Conservation (phyloP, 1,140 invertebrate genomes). For the Argopecten irradians region DNA sequence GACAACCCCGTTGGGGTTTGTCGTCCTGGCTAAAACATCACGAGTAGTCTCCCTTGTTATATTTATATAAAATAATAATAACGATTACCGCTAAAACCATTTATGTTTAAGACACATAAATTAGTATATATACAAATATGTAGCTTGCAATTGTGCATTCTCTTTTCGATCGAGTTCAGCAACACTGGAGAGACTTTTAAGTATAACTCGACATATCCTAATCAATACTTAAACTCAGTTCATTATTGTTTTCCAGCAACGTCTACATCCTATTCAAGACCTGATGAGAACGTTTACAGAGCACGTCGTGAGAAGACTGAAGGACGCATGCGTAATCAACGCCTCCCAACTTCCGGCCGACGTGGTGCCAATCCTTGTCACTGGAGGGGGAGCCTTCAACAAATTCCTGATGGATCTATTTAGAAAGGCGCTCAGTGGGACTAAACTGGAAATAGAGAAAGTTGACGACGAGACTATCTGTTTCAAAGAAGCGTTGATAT, state of each 20-base stretch:
- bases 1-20: no score
- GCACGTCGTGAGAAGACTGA: slow-evolving; percentile 63
- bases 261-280: slow-evolving; percentile 57
- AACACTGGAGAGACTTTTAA: no score
- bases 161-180: no score
- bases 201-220: neutral
- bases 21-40: no score
- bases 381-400: slow-evolving; percentile 72
- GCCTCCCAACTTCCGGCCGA: neutral
- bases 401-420: slow-evolving; percentile 62
- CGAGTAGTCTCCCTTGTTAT: no score
- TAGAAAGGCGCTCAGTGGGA: slow-evolving; percentile 50
- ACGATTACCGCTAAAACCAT: no score
- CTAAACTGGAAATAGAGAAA: slow-evolving; percentile 58
- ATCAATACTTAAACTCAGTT: neutral
- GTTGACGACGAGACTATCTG: slow-evolving; percentile 68
- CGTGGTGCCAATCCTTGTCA: slow-evolving; percentile 60
- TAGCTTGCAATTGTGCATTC: no score
- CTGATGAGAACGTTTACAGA: slow-evolving; percentile 66
- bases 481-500: slow-evolving; percentile 72
- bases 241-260: slow-evolving; percentile 52
- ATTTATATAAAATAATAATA: no score
- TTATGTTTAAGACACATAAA: no score
- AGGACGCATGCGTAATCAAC: slow-evolving; percentile 53
- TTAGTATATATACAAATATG: no score